Conservation (phyloP, 1,140 invertebrate species). For the Chrysoperla carnea region DNA sequence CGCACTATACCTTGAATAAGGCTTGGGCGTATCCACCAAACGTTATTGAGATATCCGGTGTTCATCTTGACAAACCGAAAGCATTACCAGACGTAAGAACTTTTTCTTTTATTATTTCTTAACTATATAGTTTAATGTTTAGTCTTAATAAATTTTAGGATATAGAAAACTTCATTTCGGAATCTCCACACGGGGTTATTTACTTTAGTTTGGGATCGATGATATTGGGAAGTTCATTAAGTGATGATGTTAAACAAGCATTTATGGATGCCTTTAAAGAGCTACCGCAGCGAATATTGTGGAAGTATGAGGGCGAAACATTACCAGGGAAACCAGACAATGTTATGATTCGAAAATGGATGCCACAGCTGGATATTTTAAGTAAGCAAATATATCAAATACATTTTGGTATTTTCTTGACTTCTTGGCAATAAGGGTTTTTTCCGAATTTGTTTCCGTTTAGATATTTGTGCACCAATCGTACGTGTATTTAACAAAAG, state of each 20-base stretch:
- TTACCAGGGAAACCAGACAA: constrained; percentile 36
- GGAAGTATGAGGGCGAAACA: constrained; percentile 33
- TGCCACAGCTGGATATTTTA: constrained; percentile 37
- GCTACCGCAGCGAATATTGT: constrained; percentile 31
- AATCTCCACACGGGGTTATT: constrained; percentile 29
- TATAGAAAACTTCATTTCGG: constrained; percentile 22
- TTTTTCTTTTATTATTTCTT: too few species aligned
- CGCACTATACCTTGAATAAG: constrained; percentile 10
- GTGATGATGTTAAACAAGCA: constrained; percentile 21
- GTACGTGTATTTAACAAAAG: too few species aligned
- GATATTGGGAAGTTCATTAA: constrained; percentile 31
- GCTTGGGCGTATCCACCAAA: constrained; percentile 6
- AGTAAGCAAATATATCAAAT: too few species aligned
- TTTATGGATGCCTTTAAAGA: constrained; percentile 29
- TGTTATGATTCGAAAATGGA: constrained; percentile 41
- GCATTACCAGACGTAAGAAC: too few species aligned
- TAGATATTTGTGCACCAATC: too few species aligned
- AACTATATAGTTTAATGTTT: too few species aligned
- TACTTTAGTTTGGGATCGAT: constrained; percentile 37
- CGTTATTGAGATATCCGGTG: constrained; percentile 5
- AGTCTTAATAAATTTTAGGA: constrained; percentile 17
- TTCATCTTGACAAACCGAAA: too few species aligned
- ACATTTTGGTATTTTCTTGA: too few species aligned
- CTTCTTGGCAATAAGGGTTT: too few species aligned
- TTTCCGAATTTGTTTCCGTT: too few species aligned